Conservation (phyloP, 2,888 invertebrate genomes). For the Drosophila antonietae region DNA sequence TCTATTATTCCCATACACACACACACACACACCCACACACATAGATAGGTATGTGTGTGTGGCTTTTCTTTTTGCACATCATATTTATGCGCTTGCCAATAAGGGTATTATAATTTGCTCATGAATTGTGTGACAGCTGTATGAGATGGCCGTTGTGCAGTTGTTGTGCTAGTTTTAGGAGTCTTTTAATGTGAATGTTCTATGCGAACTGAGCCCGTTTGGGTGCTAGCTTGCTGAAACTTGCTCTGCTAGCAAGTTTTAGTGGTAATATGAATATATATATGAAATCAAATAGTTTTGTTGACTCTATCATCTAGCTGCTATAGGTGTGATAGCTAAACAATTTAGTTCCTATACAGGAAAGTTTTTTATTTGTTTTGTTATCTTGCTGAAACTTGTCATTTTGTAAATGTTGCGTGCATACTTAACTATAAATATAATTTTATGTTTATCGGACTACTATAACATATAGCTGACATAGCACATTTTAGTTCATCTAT, state of each 20-base stretch:
- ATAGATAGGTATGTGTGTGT: neutral
- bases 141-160: neutral
- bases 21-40: neutral
- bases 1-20: slow-evolving; percentile 28
- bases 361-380: neutral
- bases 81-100: slow-evolving; percentile 19
- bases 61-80: slow-evolving; percentile 15
- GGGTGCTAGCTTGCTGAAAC: neutral
- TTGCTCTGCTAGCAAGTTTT: neutral
- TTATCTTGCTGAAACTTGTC: neutral
- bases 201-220: neutral
- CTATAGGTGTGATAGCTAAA: neutral
- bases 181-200: neutral
- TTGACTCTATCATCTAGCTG: neutral
- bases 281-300: neutral
- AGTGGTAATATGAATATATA: neutral
- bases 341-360: neutral
- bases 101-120: slow-evolving; percentile 10
- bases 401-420: accelerated
- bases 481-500: neutral
- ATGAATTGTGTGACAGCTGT: slow-evolving; percentile 15
- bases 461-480: neutral
- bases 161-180: neutral
- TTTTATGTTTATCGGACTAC: neutral
- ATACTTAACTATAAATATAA: neutral